These are phyloP conservation scores for Spilarctia lutea DNA, from an alignment of 2,888 invertebrate genomes.

Conservation along the genomic window DNA sequence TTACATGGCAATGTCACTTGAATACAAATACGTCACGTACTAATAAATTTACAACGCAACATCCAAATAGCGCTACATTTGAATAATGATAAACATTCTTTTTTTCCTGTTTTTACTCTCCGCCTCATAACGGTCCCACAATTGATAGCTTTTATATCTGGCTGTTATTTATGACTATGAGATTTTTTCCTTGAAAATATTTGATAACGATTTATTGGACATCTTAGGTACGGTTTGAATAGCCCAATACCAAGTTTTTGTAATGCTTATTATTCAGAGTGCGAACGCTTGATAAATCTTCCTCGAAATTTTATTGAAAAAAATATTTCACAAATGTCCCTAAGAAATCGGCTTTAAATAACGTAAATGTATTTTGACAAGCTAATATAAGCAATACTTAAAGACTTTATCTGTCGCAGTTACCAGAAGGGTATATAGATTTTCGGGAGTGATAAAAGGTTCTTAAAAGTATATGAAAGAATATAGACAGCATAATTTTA, in stretches of 20 bases:
- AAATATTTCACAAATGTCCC: background rate
- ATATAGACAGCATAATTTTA: background rate
- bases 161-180: conserved; percentile 37
- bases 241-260: conserved; percentile 26
- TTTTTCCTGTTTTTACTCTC: conserved; percentile 43
- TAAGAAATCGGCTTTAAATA: background rate
- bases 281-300: conserved; percentile 10
- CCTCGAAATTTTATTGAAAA: background rate
- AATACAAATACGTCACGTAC: conserved; percentile 12
- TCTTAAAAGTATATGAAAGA: too few relatives aligned
- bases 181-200: conserved; percentile 31
- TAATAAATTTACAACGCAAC: conserved; percentile 21
- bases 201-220: conserved; percentile 34
- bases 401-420: background rate
- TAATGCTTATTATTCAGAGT: conserved; percentile 18
- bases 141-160: conserved; percentile 48
- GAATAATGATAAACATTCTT: conserved; percentile 49
- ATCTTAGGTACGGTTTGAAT: conserved; percentile 23
- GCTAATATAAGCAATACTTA: background rate
- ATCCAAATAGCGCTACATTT: conserved; percentile 30
- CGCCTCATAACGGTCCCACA: conserved; percentile 28
- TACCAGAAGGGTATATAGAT: background rate
- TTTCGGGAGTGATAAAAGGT: background rate
- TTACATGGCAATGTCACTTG: conserved; percentile 6
- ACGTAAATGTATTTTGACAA: background rate